These are phyloP conservation scores for Watsonalla cultraria DNA, from an alignment of 2,888 invertebrate species.

Conservation along the genomic window DNA sequence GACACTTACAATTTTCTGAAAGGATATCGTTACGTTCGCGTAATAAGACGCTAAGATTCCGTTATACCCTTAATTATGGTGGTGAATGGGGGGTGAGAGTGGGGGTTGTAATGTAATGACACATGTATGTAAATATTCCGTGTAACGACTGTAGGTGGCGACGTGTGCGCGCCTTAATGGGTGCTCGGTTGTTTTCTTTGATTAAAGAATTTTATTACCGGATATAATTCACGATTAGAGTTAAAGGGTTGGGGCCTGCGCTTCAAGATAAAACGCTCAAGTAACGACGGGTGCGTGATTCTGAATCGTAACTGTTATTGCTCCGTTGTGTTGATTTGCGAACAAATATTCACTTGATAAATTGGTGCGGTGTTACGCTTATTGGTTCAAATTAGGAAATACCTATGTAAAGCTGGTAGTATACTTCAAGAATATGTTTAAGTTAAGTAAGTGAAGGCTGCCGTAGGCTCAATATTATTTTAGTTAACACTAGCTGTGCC, in stretches of 20 bases:
- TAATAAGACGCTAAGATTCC: constrained; percentile 79
- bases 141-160: constrained; percentile 73
- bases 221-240: constrained; percentile 78
- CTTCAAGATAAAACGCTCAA: constrained; percentile 67
- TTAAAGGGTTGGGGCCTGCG: constrained; percentile 65
- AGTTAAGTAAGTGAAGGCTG: no score
- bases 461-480: no score
- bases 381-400: background rate
- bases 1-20: constrained; percentile 77
- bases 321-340: constrained; percentile 17
- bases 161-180: constrained; percentile 73
- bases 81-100: constrained; percentile 33
- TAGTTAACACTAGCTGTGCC: no score
- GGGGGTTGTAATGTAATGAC: constrained; percentile 64
- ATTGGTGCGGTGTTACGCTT: background rate
- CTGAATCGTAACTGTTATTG: constrained; percentile 73
- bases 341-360: constrained; percentile 18
- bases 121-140: constrained; percentile 77
- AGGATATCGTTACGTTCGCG: constrained; percentile 76
- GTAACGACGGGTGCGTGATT: constrained; percentile 74
- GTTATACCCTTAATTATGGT: constrained; percentile 78
- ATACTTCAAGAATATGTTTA: background rate
- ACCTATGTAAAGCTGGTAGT: background rate
- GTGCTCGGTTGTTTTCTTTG: constrained; percentile 76
- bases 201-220: constrained; percentile 79